Base-by-base conservation (phyloP, 2,113 vertebrate species). In the Menidia beryllina region DNA sequence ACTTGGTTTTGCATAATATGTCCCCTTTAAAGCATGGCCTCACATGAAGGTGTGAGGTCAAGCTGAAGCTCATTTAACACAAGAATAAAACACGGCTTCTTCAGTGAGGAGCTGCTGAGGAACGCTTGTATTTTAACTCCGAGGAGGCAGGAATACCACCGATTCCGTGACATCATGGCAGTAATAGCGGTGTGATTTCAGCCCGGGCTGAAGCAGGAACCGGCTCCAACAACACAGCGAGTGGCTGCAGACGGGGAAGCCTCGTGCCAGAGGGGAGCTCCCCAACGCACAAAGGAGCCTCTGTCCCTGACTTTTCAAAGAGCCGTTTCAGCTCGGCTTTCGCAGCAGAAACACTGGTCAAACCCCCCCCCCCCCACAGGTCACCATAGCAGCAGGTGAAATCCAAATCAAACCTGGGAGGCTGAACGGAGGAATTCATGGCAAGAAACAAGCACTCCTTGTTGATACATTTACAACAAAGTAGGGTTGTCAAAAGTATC, bases 81-180 rank as follows among this genome's bases (percentile, higher is more conserved):
- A 68, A 43, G 45, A 62, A 34, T 34, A 8, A 1, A 72, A 7
- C 21, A 6, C 69, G 59, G 61, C 63, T 55, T 52, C 50, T 61
- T 60, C 15, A 53, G 27, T 17, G 24, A 39, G 75, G 45, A 72
- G 64, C 74, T 24, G 48, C 75, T 56, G 59, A 70, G 51, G 45
- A 60, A 61, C 20, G 23, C 45, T 60, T 82, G 70, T 69, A 76
- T 82, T 74, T n/a, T 75, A 68, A 48, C 68, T 77, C 69, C 55
- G 58, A 89, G 58, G 36, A 60, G 36, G 36, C 75, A 75, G 66
- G 49, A 78, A 77, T 66, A 72, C 36, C 10, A 79, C 58, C 86
- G 75, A 74, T 87, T 88, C 81, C 75, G 86, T 92, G 68, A 89
- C 89, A 88, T 85, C 80, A 86, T 53, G 53, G 55, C 76, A 71